Base-by-base conservation (phyloP, 2,113 vertebrate species). In the Lathamus discolor region DNA sequence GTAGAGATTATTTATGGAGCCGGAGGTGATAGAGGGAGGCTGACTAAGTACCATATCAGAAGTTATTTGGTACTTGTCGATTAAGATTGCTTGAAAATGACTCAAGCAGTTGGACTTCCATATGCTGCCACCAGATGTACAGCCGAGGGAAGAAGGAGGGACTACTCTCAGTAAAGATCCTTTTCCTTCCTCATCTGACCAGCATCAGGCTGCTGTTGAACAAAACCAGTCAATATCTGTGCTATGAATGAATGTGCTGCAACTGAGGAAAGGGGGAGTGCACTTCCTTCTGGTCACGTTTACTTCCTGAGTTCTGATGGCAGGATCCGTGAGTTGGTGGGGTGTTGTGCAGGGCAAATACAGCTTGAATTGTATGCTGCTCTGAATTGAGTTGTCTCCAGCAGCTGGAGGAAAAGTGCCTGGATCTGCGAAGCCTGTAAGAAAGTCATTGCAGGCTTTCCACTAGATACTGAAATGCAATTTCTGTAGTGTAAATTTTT, bases 1-100 rank as follows among this genome's bases (percentile, higher is more conserved):
- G 94, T 96, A 95, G 96, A 94, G 92, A 95, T 94, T 95, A 94
- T 97, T 97, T 96, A 96, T 96, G 78, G 95, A 24, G 90, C 96
- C 54, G 1, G 89, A 95, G 92, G 93, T 88, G 74, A 88, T 86
- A 61, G 77, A 86, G 69, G 79, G 80, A 92, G 69, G 79, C 81
- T 84, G 48, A n/a, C 81, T 95, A 96, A 95, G 86, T 92, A 94
- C 89, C 95, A 77, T 93, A 94, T 96, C 94, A 96, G 93, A 94
- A 96, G 72, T 93, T 92, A 95, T 94, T 96, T 96, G 86, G 93
- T 96, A 95, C 75, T 93, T 92, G 67, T 93, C 94, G 88, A 90
- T 69, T 89, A 88, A 64, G 91, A 89, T 93, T 92, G 66, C 88
- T 94, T 88, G 79, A 89, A 92, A 88, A 94, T 97, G 90, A 94